Conservation (phyloP, 2,888 invertebrate genomes). For the Pediacus dermestoides region DNA sequence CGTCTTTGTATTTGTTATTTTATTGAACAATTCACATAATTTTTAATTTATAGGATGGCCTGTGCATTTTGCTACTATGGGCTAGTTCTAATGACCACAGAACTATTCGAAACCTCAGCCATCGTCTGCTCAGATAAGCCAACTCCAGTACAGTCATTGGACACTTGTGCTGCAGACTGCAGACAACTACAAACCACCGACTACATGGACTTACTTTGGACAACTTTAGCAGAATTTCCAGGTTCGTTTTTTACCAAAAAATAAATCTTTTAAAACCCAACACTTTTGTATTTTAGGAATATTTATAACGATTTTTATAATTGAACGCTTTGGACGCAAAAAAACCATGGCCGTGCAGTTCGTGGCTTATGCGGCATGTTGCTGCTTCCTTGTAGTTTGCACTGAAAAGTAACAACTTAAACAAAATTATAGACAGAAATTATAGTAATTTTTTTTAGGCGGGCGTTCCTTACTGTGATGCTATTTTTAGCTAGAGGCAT, state of each 20-base stretch:
- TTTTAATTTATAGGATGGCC: slow-evolving; percentile 86
- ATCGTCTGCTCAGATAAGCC: slow-evolving; percentile 46
- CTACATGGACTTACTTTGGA: slow-evolving; percentile 90
- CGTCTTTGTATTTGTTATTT: too few species aligned
- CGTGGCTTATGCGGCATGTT: slow-evolving; percentile 73
- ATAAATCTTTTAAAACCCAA: slow-evolving; percentile 9
- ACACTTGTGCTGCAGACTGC: slow-evolving; percentile 64
- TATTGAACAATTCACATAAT: too few species aligned
- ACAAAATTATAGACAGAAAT: slow-evolving; percentile 5
- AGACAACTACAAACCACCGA: slow-evolving; percentile 75
- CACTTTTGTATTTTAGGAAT: slow-evolving; percentile 59
- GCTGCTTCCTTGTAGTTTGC: slow-evolving; percentile 71
- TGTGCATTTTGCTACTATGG: slow-evolving; percentile 96
- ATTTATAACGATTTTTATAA: slow-evolving; percentile 82
- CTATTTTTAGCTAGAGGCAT: slow-evolving; percentile 87
- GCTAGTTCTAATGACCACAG: slow-evolving; percentile 90
- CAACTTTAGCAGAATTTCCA: slow-evolving; percentile 91
- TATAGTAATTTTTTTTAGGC: slow-evolving; percentile 56
- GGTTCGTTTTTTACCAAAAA: slow-evolving; percentile 52
- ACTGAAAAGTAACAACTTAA: slow-evolving; percentile 61
- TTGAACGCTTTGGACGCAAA: slow-evolving; percentile 86
- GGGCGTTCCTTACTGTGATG: slow-evolving; percentile 73
- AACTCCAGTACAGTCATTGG: slow-evolving; percentile 41
- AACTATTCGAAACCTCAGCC: slow-evolving; percentile 70
- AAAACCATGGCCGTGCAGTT: slow-evolving; percentile 94